Evolutionary conservation across 2,113 vertebrate genomes (phyloP), one percentile per base, ranked within the genome.

Genomic region (Sceloporus tristichus): DNA sequence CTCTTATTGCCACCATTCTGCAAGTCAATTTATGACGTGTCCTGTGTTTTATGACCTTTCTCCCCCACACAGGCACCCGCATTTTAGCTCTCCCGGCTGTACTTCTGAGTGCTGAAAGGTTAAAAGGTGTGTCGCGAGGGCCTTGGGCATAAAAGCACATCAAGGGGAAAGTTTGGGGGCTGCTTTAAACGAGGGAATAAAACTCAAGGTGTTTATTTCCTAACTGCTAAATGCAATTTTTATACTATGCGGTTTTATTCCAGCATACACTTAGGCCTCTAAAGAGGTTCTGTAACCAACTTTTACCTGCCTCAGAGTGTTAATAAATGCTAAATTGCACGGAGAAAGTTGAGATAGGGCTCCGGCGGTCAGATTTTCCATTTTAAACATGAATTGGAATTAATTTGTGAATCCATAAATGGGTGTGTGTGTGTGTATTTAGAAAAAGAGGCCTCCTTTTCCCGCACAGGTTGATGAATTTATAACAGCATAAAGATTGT

Each of bases 1-100:
- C 85, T 71, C 87, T 93, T 92, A 94, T 92, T 91, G 91, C 90
- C 85, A 81, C 82, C 48, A 2, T 91, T 94, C 92, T 91, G 87
- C 91, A 92, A 13, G 79, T 82, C 95, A 84, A 93, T 91, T 92
- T 92, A 93, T 82, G 87, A 78, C 0, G 59, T 90, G 89, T 92
- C 90, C 11, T 0, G 0, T 90, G 21, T 85, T 92, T 88, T 91
- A 85, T 85, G 90, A 0, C 93, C 84, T 85, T 87, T 40, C 84
- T 82, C 87, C 56, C 59, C 90, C 88, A 91, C 62, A 77, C 85
- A 62, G 86, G 83, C 91, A 74, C 29, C 81, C 91, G 54, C 86
- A 89, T 91, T 78, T 87, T 73, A 87, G 65, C 68, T 71, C 66
- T 80, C 85, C 66, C 77, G 8, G n/a, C 65, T 87, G 85, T 40